phyloP scores from a whole-genome alignment of 2,888 invertebrate species.

The Netelia inedita region DNA sequence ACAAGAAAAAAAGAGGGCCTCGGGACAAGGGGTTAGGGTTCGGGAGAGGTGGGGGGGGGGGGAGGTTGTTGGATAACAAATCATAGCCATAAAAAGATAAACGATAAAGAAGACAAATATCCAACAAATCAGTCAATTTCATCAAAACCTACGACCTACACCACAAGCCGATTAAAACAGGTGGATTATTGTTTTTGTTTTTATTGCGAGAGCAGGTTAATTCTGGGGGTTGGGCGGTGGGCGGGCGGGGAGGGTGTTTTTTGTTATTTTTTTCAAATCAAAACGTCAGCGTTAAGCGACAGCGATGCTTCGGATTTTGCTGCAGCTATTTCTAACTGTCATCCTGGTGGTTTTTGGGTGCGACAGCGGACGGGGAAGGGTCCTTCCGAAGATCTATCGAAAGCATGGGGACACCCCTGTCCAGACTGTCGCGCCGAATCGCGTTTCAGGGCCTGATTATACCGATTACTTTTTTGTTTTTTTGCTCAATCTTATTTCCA shows the following conservation, averaged over 20 bases:
- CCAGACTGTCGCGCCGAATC: conserved; percentile 48
- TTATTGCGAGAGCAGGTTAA: not conserved
- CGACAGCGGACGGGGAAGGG: conserved; percentile 46
- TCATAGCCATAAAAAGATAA: conserved; percentile 71
- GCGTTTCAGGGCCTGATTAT: conserved; percentile 74
- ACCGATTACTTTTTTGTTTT: conserved; percentile 66
- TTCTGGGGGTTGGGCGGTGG: conserved; percentile 20
- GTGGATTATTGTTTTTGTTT: conserved; percentile 68
- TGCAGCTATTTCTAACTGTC: conserved; percentile 65
- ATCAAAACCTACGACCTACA: conserved; percentile 81
- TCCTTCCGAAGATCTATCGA: not conserved
- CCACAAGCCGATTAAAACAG: conserved; percentile 80
- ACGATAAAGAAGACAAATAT: conserved; percentile 69
- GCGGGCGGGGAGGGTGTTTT: conserved; percentile 32
- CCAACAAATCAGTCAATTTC: conserved; percentile 77
- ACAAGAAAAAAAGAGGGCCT: conserved; percentile 33
- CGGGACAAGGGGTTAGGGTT: not conserved
- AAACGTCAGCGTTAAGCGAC: conserved; percentile 64
- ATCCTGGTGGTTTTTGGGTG: conserved; percentile 41
- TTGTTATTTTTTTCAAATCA: conserved; percentile 39
- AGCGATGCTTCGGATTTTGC: conserved; percentile 62
- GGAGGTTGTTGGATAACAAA: not conserved
- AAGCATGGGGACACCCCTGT: conserved; percentile 22
- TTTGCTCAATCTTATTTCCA: conserved; percentile 64
- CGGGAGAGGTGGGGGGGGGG: conserved; percentile 10